phyloP scores from a whole-genome alignment of 2,113 vertebrate genomes.

The Euleptes europaea region DNA sequence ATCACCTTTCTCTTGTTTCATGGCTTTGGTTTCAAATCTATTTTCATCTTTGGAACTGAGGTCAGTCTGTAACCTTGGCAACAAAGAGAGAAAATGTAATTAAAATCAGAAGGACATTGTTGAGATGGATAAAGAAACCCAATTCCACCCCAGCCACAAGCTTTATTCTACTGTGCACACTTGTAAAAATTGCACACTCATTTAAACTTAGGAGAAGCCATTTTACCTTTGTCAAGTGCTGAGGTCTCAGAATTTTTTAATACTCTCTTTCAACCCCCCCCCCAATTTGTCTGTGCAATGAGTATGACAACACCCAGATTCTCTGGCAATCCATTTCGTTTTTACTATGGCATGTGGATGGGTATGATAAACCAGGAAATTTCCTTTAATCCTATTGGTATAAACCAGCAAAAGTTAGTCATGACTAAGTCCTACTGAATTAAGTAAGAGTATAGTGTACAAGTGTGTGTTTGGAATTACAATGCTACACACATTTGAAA shows the following conservation, averaged over 20 bases:
- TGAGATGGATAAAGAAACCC: neutral
- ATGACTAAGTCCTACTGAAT: neutral
- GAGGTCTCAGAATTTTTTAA: neutral
- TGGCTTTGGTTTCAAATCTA: neutral
- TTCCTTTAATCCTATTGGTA: neutral
- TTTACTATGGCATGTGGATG: neutral
- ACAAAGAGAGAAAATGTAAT: neutral
- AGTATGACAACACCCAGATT: neutral
- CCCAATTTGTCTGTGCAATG: neutral
- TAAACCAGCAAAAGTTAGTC: neutral
- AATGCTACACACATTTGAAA: too few species aligned
- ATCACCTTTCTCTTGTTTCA: neutral
- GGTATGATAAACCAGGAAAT: neutral
- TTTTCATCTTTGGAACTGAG: slow-evolving; percentile 4
- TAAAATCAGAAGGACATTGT: slow-evolving; percentile 6
- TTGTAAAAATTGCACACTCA: neutral
- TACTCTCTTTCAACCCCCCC: too few species aligned
- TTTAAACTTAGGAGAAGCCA: neutral
- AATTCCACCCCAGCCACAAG: neutral
- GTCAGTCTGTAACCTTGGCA: neutral
- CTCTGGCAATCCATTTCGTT: too few species aligned
- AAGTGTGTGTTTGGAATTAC: too few species aligned
- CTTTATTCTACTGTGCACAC: neutral
- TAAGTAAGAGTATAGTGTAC: too few species aligned
- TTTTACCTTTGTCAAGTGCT: neutral